Evolutionary conservation across 30 jellyfish, hydroid and myxozoan genomes (phyloP).

Genomic region (Phacellophora camtschatica): DNA sequence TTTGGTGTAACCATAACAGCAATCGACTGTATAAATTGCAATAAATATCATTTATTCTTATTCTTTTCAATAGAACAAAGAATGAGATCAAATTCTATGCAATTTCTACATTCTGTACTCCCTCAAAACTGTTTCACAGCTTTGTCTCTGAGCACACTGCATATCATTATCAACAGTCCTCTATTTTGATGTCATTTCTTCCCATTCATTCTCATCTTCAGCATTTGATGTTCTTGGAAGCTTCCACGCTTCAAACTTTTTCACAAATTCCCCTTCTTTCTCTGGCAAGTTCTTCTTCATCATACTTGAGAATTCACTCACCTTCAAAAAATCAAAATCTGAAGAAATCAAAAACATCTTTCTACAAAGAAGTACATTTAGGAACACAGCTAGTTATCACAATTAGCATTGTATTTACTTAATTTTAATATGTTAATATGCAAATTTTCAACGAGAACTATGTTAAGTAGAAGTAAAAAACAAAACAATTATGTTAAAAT

Average conservation of each 20-base stretch:
- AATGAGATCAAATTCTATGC: no score
- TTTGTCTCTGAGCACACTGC: background rate
- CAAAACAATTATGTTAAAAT: background rate
- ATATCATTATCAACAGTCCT: background rate
- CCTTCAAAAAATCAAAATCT: slow-evolving; percentile 1
- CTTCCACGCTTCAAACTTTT: slow-evolving; percentile 77
- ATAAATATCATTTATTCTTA: no score
- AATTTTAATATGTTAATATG: no score
- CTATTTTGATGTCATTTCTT: slow-evolving; percentile 27
- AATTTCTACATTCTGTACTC: no score
- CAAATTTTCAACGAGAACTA: no score
- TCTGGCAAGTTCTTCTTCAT: slow-evolving; percentile 66
- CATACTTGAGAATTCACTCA: slow-evolving; percentile 66
- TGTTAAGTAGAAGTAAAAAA: background rate
- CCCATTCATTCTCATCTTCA: slow-evolving; percentile 53
- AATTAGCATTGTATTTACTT: no score
- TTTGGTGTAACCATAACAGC: no score
- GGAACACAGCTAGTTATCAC: no score
- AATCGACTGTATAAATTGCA: no score
- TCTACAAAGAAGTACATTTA: no score
- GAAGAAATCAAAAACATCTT: no score
- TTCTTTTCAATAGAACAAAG: no score
- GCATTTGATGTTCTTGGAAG: slow-evolving; percentile 45
- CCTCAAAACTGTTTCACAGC: background rate
- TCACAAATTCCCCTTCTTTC: slow-evolving; percentile 83